Evolutionary conservation across 2,113 vertebrate genomes (phyloP).

Genomic region (Dromiciops gliroides): DNA sequence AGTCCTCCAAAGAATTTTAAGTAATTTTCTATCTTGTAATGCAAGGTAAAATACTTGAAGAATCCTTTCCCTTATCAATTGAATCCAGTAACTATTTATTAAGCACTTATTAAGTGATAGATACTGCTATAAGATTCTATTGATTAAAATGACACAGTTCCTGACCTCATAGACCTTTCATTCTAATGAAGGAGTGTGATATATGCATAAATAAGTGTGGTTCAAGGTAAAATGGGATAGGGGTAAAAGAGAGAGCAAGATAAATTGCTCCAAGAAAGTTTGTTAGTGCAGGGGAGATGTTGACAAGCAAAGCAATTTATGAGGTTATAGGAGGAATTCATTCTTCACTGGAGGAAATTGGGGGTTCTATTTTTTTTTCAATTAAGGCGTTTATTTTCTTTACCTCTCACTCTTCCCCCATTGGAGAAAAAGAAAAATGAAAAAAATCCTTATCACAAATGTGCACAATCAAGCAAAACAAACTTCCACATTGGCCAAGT

Average conservation of each 20-base stretch:
- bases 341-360: not conserved
- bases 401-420: not conserved
- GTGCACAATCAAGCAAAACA: not conserved
- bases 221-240: not conserved
- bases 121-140: not conserved
- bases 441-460: not conserved
- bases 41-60: not conserved
- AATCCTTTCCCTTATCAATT: constrained; percentile 17
- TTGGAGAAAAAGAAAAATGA: not conserved
- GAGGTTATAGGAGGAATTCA: not conserved
- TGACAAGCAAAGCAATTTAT: not conserved
- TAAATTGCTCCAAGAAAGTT: not conserved
- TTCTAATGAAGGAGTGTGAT: not conserved
- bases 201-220: too few species aligned
- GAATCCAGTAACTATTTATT: not conserved
- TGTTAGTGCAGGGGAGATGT: not conserved
- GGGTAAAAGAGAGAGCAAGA: not conserved
- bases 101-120: not conserved
- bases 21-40: not conserved
- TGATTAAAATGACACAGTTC: not conserved
- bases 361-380: not conserved
- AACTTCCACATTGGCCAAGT: not conserved
- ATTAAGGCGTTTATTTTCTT: not conserved
- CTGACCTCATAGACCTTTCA: not conserved
- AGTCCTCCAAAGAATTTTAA: not conserved